Evolutionary conservation across 1,140 invertebrate genomes (phyloP).

Genomic region (Plectrocnemia conspersa): DNA sequence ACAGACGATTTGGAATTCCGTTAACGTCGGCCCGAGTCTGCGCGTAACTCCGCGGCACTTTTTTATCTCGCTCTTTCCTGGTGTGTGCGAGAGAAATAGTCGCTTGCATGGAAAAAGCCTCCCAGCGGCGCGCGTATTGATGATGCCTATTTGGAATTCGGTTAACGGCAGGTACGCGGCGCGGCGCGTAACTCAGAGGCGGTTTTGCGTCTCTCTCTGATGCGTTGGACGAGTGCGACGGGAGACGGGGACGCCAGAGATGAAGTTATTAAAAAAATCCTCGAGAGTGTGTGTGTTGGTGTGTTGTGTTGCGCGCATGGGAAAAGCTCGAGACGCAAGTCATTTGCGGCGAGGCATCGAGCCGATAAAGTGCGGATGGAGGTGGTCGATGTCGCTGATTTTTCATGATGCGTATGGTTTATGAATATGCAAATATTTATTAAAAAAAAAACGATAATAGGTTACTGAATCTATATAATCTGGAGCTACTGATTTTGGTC

Average conservation of each 20-base stretch:
- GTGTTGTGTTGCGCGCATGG: slow-evolving; percentile 21
- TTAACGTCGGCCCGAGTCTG: not conserved
- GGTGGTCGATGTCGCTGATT: no score
- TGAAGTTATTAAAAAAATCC: slow-evolving; percentile 35
- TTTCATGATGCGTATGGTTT: not conserved
- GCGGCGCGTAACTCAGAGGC: slow-evolving; percentile 31
- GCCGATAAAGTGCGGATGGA: not conserved
- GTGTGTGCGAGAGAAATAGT: not conserved
- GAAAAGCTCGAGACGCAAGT: slow-evolving; percentile 23
- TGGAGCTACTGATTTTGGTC: no score
- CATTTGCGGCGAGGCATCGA: not conserved
- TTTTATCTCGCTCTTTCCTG: slow-evolving; percentile 5
- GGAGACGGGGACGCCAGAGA: slow-evolving; percentile 18
- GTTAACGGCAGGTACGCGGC: slow-evolving; percentile 32
- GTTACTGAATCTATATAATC: no score
- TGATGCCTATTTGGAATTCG: slow-evolving; percentile 31
- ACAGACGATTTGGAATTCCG: slow-evolving; percentile 26
- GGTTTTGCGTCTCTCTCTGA: slow-evolving; percentile 21
- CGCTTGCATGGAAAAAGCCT: not conserved
- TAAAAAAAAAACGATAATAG: no score
- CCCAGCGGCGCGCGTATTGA: not conserved
- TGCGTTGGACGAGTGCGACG: not conserved
- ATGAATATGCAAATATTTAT: not conserved
- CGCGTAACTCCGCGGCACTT: slow-evolving; percentile 18
- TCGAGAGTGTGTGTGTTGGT: slow-evolving; percentile 25